A percentile compares a stretch with the other conserved stretches of the same genome.
These are phyloP conservation scores for Pristiophorus japonicus DNA, from an alignment of 2,113 vertebrate genomes.

Conservation along the genomic window DNA sequence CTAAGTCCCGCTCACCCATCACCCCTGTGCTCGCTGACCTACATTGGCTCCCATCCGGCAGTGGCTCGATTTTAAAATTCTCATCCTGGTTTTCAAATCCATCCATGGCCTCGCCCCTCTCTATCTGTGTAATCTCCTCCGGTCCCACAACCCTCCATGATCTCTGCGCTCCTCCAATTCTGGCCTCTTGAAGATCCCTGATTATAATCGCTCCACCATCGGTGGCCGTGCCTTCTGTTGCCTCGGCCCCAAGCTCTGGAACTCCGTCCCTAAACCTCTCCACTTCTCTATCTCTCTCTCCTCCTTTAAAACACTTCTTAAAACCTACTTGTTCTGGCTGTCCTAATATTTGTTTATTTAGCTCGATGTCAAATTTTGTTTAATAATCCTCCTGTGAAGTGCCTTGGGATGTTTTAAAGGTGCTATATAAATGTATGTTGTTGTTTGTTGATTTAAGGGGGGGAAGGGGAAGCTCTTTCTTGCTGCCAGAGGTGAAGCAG, in stretches of 20 bases:
- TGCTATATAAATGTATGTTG: too few relatives aligned
- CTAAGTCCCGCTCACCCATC: not conserved
- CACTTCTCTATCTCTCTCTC: not conserved
- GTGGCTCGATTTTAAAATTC: too few relatives aligned
- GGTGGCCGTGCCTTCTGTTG: not conserved
- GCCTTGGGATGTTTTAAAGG: too few relatives aligned
- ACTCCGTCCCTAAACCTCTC: not conserved
- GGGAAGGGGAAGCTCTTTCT: too few relatives aligned
- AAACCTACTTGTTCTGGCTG: not conserved
- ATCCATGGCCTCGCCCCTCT: too few relatives aligned
- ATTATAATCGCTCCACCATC: not conserved
- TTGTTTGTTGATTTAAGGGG: too few relatives aligned
- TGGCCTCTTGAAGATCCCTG: not conserved
- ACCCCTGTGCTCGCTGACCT: not conserved
- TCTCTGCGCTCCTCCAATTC: not conserved
- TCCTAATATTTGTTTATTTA: too few relatives aligned
- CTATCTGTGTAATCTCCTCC: not conserved
- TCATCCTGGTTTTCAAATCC: too few relatives aligned
- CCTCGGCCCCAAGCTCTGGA: not conserved
- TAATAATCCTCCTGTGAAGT: too few relatives aligned
- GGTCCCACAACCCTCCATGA: not conserved
- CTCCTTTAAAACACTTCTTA: not conserved
- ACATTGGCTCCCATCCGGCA: not conserved
- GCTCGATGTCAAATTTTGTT: too few relatives aligned
- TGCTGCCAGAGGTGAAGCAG: too few relatives aligned